phyloP scores from a whole-genome alignment of 1,140 invertebrate species.

The Nilaparvata lugens region DNA sequence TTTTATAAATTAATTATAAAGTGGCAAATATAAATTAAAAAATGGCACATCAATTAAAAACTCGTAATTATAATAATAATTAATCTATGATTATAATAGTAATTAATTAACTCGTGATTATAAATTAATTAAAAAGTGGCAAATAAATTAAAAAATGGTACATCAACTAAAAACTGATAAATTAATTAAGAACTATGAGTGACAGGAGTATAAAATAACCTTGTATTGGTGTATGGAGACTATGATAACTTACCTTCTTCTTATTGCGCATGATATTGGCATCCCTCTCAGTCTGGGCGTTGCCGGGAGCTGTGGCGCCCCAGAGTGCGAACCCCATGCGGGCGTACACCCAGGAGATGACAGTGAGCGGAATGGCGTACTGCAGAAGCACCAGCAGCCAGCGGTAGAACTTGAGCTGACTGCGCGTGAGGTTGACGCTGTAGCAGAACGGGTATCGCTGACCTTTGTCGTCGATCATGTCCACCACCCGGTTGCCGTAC shows the following conservation, averaged over 20 bases:
- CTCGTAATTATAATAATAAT: no score
- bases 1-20: no score
- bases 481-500: conserved; percentile 20
- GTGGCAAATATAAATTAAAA: no score
- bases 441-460: conserved; percentile 32
- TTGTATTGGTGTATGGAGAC: no score
- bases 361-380: conserved; percentile 41
- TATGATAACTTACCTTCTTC: conserved; percentile 42
- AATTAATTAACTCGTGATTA: no score
- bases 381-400: conserved; percentile 38
- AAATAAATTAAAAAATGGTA: no score
- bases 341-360: conserved; percentile 42
- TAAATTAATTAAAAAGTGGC: no score
- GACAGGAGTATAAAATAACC: no score
- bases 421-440: conserved; percentile 22
- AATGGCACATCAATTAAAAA: no score
- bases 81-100: no score
- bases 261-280: conserved; percentile 41
- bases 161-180: no score
- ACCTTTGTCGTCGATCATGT: conserved; percentile 13
- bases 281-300: conserved; percentile 37
- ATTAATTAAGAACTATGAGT: no score
- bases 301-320: conserved; percentile 40
- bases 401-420: conserved; percentile 29
- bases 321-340: conserved; percentile 40